These are phyloP conservation scores for Ictalurus punctatus DNA, from an alignment of 2,113 vertebrate genomes.

Conservation along the genomic window DNA sequence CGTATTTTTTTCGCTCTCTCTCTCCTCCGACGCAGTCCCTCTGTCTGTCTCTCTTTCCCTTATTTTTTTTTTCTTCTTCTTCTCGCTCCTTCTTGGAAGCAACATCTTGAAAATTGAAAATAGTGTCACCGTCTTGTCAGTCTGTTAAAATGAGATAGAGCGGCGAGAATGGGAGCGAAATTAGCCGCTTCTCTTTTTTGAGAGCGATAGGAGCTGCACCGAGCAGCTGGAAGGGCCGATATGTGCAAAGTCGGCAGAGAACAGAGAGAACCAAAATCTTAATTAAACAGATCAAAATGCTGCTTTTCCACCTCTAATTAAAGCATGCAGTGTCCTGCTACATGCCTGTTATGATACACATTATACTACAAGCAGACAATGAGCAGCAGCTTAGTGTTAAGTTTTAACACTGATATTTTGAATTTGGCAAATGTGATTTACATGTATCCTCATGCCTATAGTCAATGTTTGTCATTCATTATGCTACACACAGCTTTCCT, in stretches of 20 bases:
- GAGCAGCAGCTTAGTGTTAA: background rate
- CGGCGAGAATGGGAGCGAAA: slow-evolving; percentile 41
- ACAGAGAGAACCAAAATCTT: slow-evolving; percentile 23
- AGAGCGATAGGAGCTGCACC: slow-evolving; percentile 28
- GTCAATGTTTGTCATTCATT: slow-evolving; percentile 55
- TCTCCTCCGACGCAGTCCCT: slow-evolving; percentile 40
- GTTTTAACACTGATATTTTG: slow-evolving; percentile 4
- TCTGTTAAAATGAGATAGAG: slow-evolving; percentile 56
- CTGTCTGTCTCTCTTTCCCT: slow-evolving; percentile 4
- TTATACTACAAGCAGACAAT: slow-evolving; percentile 9
- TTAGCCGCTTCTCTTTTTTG: slow-evolving; percentile 27
- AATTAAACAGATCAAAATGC: slow-evolving; percentile 43
- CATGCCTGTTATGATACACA: slow-evolving; percentile 18
- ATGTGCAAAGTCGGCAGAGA: slow-evolving; percentile 16
- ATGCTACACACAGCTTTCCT: slow-evolving; percentile 53
- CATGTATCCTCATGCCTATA: slow-evolving; percentile 25
- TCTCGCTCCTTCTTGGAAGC: slow-evolving; percentile 46
- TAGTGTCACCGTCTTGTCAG: slow-evolving; percentile 47
- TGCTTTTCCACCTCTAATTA: background rate
- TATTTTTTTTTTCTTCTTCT: slow-evolving; percentile 5
- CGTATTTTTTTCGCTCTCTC: slow-evolving; percentile 51
- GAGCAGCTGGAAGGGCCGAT: slow-evolving; percentile 43
- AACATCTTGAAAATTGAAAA: slow-evolving; percentile 62
- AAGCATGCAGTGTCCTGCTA: background rate
- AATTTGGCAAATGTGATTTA: background rate